Conservation (phyloP, 2,797 vertebrate genomes). For the Eulemur rubriventer region DNA sequence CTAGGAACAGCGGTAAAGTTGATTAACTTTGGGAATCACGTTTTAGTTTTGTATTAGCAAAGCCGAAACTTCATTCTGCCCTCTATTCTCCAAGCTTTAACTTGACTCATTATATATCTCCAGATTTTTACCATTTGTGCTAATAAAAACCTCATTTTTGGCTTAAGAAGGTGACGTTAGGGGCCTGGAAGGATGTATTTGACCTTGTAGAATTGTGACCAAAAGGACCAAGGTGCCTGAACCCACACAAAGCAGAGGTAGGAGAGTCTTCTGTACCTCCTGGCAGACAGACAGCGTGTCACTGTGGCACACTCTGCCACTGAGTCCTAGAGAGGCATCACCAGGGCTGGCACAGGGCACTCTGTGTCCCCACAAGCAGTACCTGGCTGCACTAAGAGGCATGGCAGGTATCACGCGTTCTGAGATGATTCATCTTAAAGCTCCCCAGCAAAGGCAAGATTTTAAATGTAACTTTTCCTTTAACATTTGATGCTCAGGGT, state of each 20-base stretch:
- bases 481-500: not conserved
- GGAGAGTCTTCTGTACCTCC: not conserved
- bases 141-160: not conserved
- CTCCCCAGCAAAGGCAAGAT: not conserved
- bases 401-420: not conserved
- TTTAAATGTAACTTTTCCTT: not conserved
- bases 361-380: not conserved
- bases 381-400: not conserved
- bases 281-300: not conserved
- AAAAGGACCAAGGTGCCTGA: not conserved
- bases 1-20: not conserved
- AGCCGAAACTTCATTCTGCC: not conserved
- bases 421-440: not conserved
- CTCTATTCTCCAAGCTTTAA: not conserved
- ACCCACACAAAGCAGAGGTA: not conserved
- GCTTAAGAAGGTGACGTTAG: not conserved
- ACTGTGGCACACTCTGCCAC: not conserved
- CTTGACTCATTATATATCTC: not conserved
- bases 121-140: not conserved
- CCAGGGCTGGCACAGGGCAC: not conserved
- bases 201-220: not conserved
- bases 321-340: not conserved
- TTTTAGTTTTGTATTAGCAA: not conserved
- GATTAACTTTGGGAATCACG: not conserved
- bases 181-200: not conserved